These are phyloP conservation scores for Eristalinus sepulchralis DNA, from an alignment of 2,888 invertebrate genomes.

Conservation along the genomic window DNA sequence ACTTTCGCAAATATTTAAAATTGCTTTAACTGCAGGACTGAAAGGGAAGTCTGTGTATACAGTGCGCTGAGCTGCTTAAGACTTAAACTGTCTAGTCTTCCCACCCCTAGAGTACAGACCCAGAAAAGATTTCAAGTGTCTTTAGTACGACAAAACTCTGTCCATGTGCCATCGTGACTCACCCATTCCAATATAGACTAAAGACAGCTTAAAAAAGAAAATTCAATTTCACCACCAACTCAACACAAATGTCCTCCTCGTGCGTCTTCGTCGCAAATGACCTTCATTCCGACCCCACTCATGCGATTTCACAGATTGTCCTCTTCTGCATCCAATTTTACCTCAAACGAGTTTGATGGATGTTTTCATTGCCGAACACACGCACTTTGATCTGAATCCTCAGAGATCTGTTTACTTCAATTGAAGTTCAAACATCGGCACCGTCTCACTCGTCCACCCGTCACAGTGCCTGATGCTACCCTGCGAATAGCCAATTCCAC, in stretches of 20 bases:
- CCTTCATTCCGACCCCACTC: not conserved
- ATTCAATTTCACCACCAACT: not conserved
- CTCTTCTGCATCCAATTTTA: slow-evolving; percentile 4
- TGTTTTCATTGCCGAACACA: slow-evolving; percentile 47
- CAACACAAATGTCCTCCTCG: not conserved
- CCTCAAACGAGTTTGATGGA: slow-evolving; percentile 34
- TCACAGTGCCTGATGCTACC: slow-evolving; percentile 5
- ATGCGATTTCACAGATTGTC: not conserved
- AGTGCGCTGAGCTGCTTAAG: no score
- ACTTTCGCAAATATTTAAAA: no score
- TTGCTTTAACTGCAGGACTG: no score
- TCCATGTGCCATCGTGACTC: no score
- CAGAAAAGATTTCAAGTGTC: no score
- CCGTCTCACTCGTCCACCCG: slow-evolving; percentile 17
- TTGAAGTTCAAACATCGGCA: slow-evolving; percentile 36
- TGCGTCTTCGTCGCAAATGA: not conserved
- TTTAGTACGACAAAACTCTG: no score
- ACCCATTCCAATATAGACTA: no score
- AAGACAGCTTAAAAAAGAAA: not conserved
- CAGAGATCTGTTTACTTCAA: slow-evolving; percentile 20
- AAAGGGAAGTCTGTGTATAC: no score
- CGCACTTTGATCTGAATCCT: slow-evolving; percentile 41
- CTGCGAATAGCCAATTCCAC: slow-evolving; percentile 30
- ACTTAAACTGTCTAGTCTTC: no score
- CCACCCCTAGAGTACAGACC: no score